These are phyloP conservation scores for Lithophane socia DNA, from an alignment of 2,888 invertebrate genomes.

Conservation along the genomic window DNA sequence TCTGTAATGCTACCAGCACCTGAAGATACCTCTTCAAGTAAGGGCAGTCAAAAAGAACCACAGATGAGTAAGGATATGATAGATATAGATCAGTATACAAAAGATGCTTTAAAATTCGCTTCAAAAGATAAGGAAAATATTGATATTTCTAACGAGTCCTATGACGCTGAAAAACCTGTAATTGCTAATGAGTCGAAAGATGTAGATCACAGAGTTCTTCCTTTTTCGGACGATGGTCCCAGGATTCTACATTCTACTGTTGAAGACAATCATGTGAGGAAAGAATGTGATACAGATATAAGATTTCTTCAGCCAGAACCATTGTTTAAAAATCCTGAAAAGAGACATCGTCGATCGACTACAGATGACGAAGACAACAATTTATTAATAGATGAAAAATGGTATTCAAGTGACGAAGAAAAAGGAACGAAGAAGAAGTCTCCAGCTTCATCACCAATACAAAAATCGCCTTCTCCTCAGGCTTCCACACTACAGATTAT, in stretches of 20 bases:
- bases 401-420: slow-evolving; percentile 96
- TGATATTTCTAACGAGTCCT: slow-evolving; percentile 83
- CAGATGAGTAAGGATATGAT: slow-evolving; percentile 83
- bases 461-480: slow-evolving; percentile 76
- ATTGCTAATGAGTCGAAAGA: slow-evolving; percentile 82
- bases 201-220: slow-evolving; percentile 88
- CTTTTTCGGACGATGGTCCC: slow-evolving; percentile 81
- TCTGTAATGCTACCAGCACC: slow-evolving; percentile 67
- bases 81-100: slow-evolving; percentile 89
- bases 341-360: slow-evolving; percentile 86
- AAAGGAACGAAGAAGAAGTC: slow-evolving; percentile 87
- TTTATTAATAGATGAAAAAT: slow-evolving; percentile 91
- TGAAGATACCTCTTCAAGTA: slow-evolving; percentile 71
- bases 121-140: slow-evolving; percentile 88
- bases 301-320: slow-evolving; percentile 86
- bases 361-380: slow-evolving; percentile 91
- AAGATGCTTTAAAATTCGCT: slow-evolving; percentile 89
- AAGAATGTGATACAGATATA: slow-evolving; percentile 87
- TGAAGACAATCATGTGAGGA: slow-evolving; percentile 72
- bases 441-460: slow-evolving; percentile 81
- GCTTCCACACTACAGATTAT: slow-evolving; percentile 87
- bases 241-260: slow-evolving; percentile 70
- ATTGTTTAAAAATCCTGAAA: slow-evolving; percentile 86
- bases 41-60: slow-evolving; percentile 72
- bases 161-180: slow-evolving; percentile 78